A percentile compares a stretch with the other conserved stretches of the same genome.
These are phyloP conservation scores for Nyleta sp. DNA, from an alignment of 2,888 invertebrate genomes.

Conservation along the genomic window DNA sequence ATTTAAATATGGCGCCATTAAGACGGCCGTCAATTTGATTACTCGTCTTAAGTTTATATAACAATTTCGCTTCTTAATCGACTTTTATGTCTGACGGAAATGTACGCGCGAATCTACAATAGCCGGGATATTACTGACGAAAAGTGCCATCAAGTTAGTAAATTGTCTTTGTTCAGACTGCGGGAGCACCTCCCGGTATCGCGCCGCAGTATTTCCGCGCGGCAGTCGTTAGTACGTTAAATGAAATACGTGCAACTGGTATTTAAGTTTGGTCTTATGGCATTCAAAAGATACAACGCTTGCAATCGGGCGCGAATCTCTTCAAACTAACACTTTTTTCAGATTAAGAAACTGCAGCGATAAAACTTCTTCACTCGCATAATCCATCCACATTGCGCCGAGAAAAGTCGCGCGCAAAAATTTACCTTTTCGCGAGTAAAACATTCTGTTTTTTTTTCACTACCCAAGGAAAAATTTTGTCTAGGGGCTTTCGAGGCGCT, in stretches of 20 bases:
- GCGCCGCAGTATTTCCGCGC: slow-evolving; percentile 7
- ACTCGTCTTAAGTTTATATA: background rate
- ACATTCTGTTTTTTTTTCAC: too few species aligned
- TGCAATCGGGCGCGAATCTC: background rate
- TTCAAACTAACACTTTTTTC: background rate
- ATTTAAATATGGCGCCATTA: background rate
- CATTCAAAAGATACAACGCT: background rate
- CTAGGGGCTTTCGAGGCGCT: too few species aligned
- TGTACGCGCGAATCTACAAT: slow-evolving; percentile 2
- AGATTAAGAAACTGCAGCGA: too few species aligned
- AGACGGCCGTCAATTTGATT: slow-evolving; percentile 2
- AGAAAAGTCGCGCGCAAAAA: too few species aligned
- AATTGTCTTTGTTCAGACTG: slow-evolving; percentile 13
- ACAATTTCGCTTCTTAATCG: background rate
- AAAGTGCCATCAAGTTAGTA: slow-evolving; percentile 4
- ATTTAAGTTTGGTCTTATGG: background rate
- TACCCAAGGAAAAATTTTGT: too few species aligned
- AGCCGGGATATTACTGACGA: background rate
- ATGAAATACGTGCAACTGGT: slow-evolving; percentile 14
- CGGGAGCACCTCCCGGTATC: slow-evolving; percentile 17
- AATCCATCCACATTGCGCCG: too few species aligned
- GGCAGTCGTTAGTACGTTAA: slow-evolving; percentile 11
- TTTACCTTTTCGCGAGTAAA: too few species aligned
- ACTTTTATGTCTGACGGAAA: slow-evolving; percentile 3
- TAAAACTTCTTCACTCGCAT: too few species aligned